Evolutionary conservation across 2,113 vertebrate genomes (phyloP).

Genomic region (Syngnathus typhle): DNA sequence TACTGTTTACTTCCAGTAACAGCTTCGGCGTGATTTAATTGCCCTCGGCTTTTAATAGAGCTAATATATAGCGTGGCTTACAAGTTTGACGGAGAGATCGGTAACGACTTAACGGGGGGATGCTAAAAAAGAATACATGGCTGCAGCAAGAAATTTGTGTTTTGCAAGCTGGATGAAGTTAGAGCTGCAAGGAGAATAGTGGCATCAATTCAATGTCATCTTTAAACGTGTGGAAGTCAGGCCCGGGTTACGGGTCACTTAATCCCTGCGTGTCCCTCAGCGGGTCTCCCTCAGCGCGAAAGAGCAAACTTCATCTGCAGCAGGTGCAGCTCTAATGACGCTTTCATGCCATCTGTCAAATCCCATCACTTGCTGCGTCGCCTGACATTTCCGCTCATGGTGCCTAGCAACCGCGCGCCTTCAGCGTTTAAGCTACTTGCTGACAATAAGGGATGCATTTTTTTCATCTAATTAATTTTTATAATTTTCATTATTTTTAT

Average conservation of each 20-base stretch:
- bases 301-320: slow-evolving; percentile 77
- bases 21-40: neutral
- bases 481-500: slow-evolving; percentile 30
- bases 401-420: slow-evolving; percentile 73
- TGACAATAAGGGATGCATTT: slow-evolving; percentile 1
- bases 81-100: neutral
- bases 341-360: slow-evolving; percentile 98
- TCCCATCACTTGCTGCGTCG: slow-evolving; percentile 91
- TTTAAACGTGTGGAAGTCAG: slow-evolving; percentile 21
- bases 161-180: neutral
- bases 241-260: slow-evolving; percentile 9
- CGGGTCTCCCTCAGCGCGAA: slow-evolving; percentile 73
- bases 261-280: slow-evolving; percentile 63
- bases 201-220: slow-evolving; percentile 14
- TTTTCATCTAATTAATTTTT: no score
- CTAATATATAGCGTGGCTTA: neutral
- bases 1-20: slow-evolving; percentile 1
- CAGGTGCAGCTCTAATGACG: slow-evolving; percentile 88
- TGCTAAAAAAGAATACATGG: no score
- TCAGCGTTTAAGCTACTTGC: slow-evolving; percentile 26
- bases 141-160: no score
- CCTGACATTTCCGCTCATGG: slow-evolving; percentile 87
- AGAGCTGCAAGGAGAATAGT: neutral
- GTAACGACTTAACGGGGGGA: no score
- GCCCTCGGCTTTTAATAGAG: neutral